These are phyloP conservation scores for Lasaia peninsularis DNA, from an alignment of 1,140 invertebrate genomes.

Conservation along the genomic window DNA sequence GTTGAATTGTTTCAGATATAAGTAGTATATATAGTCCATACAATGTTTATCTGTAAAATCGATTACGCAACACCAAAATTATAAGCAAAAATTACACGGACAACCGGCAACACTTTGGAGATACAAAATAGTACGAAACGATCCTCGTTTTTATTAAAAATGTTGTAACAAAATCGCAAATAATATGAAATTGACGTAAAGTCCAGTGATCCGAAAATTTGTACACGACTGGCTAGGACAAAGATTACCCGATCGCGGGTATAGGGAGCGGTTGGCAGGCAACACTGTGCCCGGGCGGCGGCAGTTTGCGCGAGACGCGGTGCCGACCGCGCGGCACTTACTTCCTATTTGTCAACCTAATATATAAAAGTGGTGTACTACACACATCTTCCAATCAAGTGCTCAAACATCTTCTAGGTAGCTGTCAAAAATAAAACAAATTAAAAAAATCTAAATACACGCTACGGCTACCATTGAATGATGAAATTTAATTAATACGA, in stretches of 20 bases:
- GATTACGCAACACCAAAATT: too few relatives aligned
- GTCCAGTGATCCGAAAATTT: slow-evolving; percentile 1
- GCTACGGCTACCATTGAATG: too few relatives aligned
- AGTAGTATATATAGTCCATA: too few relatives aligned
- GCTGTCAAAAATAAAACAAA: not conserved
- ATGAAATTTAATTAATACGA: too few relatives aligned
- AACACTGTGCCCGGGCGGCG: slow-evolving; percentile 59
- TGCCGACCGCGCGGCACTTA: slow-evolving; percentile 45
- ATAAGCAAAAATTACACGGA: too few relatives aligned
- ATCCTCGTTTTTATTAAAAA: not conserved
- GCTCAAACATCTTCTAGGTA: slow-evolving; percentile 31
- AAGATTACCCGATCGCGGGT: not conserved
- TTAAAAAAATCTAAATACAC: not conserved
- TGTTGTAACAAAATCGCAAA: not conserved
- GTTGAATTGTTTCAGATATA: too few relatives aligned
- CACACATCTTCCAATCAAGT: slow-evolving; percentile 24
- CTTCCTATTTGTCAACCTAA: slow-evolving; percentile 9
- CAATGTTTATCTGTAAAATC: too few relatives aligned
- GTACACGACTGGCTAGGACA: not conserved
- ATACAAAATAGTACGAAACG: not conserved
- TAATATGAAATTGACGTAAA: not conserved
- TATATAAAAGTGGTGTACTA: slow-evolving; percentile 20
- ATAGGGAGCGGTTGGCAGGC: slow-evolving; percentile 15
- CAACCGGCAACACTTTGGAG: too few relatives aligned
- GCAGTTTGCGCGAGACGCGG: slow-evolving; percentile 67